These are phyloP conservation scores for Chrysolina oricalcia DNA, from an alignment of 2,888 invertebrate genomes.

Conservation along the genomic window DNA sequence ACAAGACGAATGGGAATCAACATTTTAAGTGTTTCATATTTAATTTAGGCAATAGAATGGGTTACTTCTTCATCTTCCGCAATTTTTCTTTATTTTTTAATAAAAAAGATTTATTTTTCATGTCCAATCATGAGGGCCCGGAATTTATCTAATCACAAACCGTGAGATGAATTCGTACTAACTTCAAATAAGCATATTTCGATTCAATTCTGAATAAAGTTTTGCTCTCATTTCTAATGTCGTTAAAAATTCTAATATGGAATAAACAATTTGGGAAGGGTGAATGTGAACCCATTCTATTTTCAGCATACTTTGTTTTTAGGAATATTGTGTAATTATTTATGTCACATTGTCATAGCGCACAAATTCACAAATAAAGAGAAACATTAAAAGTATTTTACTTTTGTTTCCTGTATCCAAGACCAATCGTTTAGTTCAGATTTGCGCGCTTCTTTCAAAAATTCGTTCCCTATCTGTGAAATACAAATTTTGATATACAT, in stretches of 20 bases:
- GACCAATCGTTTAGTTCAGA: too few species aligned
- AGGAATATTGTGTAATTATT: background rate
- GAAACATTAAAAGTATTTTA: conserved; percentile 1
- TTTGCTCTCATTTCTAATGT: too few species aligned
- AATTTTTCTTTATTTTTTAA: background rate
- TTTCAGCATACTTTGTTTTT: background rate
- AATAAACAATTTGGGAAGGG: background rate
- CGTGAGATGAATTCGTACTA: too few species aligned
- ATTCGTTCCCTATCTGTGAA: background rate
- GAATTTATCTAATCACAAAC: too few species aligned
- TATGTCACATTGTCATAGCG: background rate
- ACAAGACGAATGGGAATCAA: too few species aligned
- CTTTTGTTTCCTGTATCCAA: background rate
- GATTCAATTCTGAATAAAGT: too few species aligned
- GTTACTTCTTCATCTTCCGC: background rate
- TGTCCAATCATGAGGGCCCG: too few species aligned
- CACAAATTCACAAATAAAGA: background rate
- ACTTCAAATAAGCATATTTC: too few species aligned
- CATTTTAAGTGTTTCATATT: background rate
- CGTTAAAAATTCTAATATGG: too few species aligned
- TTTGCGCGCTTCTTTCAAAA: background rate
- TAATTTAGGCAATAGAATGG: background rate
- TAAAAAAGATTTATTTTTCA: too few species aligned
- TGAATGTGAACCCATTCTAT: background rate
- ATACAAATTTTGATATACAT: background rate